A percentile compares a stretch with the other conserved stretches of the same genome.
These are phyloP conservation scores for Phylloscopus trochiloides DNA, from an alignment of 2,113 vertebrate genomes.

Conservation along the genomic window DNA sequence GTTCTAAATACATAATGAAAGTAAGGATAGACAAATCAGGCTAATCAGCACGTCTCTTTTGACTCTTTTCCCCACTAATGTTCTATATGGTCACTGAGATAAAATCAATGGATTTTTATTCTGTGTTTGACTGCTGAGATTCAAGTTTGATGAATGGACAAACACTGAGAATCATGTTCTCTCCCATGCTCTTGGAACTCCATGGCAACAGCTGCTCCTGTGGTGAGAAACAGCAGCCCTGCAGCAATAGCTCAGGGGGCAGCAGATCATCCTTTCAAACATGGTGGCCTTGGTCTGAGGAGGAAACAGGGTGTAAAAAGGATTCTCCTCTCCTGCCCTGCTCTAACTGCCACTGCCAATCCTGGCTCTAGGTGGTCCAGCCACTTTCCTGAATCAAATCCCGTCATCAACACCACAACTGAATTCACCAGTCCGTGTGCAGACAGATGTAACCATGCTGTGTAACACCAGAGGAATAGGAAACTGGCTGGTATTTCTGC, in stretches of 20 bases:
- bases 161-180: background rate
- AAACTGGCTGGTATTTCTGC: background rate
- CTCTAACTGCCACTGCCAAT: background rate
- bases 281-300: background rate
- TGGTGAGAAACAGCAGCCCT: background rate
- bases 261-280: background rate
- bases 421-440: too few species aligned
- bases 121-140: background rate
- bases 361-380: background rate
- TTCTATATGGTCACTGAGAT: background rate
- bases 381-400: background rate
- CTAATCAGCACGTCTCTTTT: background rate
- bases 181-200: background rate
- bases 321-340: background rate
- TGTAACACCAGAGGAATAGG: background rate
- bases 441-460: background rate
- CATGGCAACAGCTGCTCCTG: background rate
- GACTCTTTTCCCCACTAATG: background rate
- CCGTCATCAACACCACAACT: background rate
- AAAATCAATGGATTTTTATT: background rate
- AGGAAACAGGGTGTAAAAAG: background rate
- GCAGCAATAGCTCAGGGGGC: accelerated
- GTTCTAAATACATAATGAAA: background rate
- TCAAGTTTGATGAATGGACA: background rate
- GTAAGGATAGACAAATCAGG: background rate